Evolutionary conservation across 2,888 invertebrate genomes (phyloP), one percentile per base, ranked within the genome.

Genomic region (Tryphoninae sp.): DNA sequence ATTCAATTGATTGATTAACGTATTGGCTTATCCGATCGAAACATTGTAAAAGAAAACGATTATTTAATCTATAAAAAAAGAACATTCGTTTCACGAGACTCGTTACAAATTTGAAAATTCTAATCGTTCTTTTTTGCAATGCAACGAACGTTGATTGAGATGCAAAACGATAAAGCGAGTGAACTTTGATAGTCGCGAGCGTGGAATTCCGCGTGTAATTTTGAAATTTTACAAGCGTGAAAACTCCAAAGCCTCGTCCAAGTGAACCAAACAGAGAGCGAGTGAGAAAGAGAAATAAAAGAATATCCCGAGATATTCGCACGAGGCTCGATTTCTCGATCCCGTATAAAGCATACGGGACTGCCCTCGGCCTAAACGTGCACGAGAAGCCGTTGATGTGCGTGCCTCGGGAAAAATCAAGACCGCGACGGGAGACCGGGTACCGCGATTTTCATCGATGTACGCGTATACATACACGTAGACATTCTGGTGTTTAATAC

Each of bases 281-380:
- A 59, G 22, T 42, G 4, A 69, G 26, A 11, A 7, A 74, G 64
- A 58, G 53, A 58, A 42, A 16, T 58, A 19, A 9, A 40, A 51
- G 42, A 51, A 9, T 53, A 45, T 40, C 58, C 40, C 9, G 49
- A 75, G 59, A 59, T 23, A 45, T 69, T 76, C 68, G 68, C 75
- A 73, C 75, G 78, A 62, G 53, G 75, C 62, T 75, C 71, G 58
- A 49, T 72, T 62, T 22, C 59, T 71, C 61, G 76, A 76, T 67
- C 68, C 45, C 49, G 58, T 73, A 64, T 53, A 69, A 58, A 82
- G 73, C 72, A 76, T 64, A 79, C 82, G 76, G 73, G 73, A 76
- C 64, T 73, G 11, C 51, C n/a, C 13, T 51, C 58, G 40, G 45
- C 55, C 68, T 53, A 67, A 79, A 78, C 59, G 61, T 53, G 67